Conservation (phyloP, 2,888 invertebrate species). For the Thysanoteuthis rhombus region DNA sequence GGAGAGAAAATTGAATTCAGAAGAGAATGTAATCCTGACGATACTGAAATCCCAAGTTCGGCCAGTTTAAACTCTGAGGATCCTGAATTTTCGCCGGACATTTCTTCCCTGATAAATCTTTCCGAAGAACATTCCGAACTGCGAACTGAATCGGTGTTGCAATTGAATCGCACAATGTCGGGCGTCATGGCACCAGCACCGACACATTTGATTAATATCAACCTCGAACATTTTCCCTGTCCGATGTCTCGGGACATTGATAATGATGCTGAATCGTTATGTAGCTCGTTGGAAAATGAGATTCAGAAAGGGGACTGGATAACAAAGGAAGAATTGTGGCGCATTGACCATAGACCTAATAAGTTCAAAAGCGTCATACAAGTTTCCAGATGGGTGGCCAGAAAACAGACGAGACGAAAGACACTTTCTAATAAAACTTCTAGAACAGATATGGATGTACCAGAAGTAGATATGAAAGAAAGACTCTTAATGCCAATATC, state of each 20-base stretch:
- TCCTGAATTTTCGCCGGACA: neutral
- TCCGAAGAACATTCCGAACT: neutral
- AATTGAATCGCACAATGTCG: neutral
- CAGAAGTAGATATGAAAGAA: neutral
- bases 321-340: neutral
- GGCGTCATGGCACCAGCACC: neutral
- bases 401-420: no score
- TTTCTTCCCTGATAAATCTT: rapidly evolving
- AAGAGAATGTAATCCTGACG: neutral
- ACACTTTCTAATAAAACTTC: no score
- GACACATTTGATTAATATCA: neutral
- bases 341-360: no score
- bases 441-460: neutral
- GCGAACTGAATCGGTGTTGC: neutral
- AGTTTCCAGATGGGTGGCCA: no score
- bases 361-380: no score
- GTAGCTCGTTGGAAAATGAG: neutral
- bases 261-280: neutral
- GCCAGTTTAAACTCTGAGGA: neutral
- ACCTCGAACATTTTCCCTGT: neutral
- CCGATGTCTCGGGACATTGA: neutral
- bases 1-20: neutral
- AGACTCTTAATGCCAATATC: neutral
- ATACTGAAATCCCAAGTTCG: neutral
- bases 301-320: neutral